A percentile compares a stretch with the other conserved stretches of the same genome.
These are phyloP conservation scores for Corythornis cristatus DNA, from an alignment of 2,113 vertebrate genomes.

Conservation along the genomic window DNA sequence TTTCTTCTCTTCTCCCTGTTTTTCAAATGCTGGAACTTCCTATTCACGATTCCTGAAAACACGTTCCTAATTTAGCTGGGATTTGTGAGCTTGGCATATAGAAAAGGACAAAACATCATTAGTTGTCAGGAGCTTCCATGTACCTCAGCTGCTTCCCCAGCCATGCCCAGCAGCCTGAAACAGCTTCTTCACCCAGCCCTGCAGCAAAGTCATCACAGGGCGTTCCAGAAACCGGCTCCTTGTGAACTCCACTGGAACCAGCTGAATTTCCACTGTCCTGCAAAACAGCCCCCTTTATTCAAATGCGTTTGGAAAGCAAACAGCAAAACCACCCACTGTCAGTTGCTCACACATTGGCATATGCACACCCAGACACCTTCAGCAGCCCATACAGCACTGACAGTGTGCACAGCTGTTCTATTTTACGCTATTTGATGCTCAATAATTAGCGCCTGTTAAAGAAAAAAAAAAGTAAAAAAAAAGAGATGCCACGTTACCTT, in stretches of 20 bases:
- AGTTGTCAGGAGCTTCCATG: not conserved
- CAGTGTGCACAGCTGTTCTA: slow-evolving; percentile 82
- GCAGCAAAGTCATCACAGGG: not conserved
- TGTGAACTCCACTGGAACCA: slow-evolving; percentile 45
- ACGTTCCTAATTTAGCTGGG: not conserved
- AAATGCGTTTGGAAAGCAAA: slow-evolving; percentile 63
- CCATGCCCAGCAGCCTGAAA: not conserved
- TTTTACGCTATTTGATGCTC: slow-evolving; percentile 88
- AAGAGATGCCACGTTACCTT: slow-evolving; percentile 67
- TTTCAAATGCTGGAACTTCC: not conserved
- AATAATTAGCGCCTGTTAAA: slow-evolving; percentile 86
- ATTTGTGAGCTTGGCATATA: not conserved
- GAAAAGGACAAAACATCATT: not conserved
- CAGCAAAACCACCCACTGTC: slow-evolving; percentile 81
- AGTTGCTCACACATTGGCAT: slow-evolving; percentile 75
- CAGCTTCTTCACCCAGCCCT: not conserved
- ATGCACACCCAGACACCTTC: slow-evolving; percentile 73
- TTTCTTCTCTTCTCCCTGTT: not conserved
- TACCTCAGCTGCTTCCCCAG: not conserved
- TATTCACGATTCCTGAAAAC: slow-evolving; percentile 7
- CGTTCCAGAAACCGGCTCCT: not conserved
- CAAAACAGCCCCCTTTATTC: slow-evolving; percentile 50
- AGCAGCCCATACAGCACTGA: slow-evolving; percentile 82
- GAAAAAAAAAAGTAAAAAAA: slow-evolving; percentile 48
- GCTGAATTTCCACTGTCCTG: slow-evolving; percentile 41